Conservation (phyloP, 2,797 vertebrate genomes). For the Prionace glauca region DNA sequence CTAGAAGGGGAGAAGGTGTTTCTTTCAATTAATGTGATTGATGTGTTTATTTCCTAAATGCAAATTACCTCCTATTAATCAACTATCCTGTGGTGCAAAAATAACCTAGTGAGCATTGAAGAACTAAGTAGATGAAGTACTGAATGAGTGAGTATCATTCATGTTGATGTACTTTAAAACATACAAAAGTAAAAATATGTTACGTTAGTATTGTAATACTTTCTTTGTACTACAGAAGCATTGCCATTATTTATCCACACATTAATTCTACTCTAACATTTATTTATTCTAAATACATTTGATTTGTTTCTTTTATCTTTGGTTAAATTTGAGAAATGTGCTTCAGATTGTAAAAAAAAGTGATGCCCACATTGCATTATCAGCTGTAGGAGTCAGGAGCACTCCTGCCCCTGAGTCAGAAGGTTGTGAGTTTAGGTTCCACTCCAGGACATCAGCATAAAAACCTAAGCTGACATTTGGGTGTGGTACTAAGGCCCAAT, state of each 20-base stretch:
- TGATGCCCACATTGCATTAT: neutral
- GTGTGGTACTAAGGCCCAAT: neutral
- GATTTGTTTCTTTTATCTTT: constrained; percentile 2
- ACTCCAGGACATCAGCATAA: neutral
- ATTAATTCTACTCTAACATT: neutral
- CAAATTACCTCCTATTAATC: constrained; percentile 28
- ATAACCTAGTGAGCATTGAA: neutral
- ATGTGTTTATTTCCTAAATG: neutral
- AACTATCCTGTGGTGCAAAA: constrained; percentile 7
- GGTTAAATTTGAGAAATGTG: neutral
- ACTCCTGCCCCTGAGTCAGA: neutral
- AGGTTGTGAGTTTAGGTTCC: neutral
- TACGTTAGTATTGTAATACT: neutral
- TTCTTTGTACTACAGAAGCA: neutral
- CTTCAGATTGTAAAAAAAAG: neutral
- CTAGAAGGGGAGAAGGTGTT: neutral
- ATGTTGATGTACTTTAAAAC: neutral
- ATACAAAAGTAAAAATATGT: neutral
- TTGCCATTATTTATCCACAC: neutral
- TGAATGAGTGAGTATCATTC: neutral
- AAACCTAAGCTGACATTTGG: neutral
- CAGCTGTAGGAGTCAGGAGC: neutral
- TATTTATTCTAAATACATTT: neutral
- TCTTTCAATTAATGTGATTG: constrained; percentile 26
- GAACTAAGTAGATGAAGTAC: neutral